Evolutionary conservation across 1,140 invertebrate species (phyloP).

Genomic region (Drosophila trapezifrons): DNA sequence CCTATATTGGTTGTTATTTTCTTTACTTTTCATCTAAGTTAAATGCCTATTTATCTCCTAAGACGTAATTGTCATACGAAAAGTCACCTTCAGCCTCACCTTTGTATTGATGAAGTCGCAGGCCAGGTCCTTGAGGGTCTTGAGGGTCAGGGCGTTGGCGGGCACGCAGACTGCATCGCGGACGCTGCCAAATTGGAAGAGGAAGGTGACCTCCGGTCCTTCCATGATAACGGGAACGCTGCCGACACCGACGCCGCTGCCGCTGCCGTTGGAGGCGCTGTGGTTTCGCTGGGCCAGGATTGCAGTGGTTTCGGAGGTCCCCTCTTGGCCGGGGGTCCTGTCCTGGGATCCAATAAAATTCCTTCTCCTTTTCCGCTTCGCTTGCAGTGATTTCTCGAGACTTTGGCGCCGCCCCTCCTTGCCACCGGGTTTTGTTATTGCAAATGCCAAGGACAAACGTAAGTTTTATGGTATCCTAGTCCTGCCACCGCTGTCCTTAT

Average conservation of each 20-base stretch:
- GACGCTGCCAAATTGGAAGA: slow-evolving; percentile 96
- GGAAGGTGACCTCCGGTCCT: slow-evolving; percentile 93
- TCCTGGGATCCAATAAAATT: slow-evolving; percentile 49
- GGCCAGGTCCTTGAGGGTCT: slow-evolving; percentile 95
- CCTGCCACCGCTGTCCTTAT: slow-evolving; percentile 43
- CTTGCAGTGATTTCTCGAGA: slow-evolving; percentile 26
- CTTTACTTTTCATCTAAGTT: not conserved
- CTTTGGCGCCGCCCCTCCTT: not conserved
- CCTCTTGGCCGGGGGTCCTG: slow-evolving; percentile 14
- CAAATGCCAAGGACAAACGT: slow-evolving; percentile 75
- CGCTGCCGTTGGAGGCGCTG: slow-evolving; percentile 57
- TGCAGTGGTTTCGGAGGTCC: slow-evolving; percentile 32
- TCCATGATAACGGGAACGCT: slow-evolving; percentile 86
- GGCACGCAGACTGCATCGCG: slow-evolving; percentile 95
- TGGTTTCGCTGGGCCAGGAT: slow-evolving; percentile 72
- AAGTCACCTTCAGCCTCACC: slow-evolving; percentile 85
- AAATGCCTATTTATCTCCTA: not conserved
- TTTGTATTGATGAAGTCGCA: slow-evolving; percentile 97
- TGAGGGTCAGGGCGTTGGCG: slow-evolving; percentile 91
- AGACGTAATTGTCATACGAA: not conserved
- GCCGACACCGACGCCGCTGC: slow-evolving; percentile 49
- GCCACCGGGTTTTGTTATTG: slow-evolving; percentile 31
- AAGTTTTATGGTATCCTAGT: slow-evolving; percentile 57
- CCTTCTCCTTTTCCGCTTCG: slow-evolving; percentile 34
- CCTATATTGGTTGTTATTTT: too few species aligned